Evolutionary conservation across 2,797 vertebrate genomes (phyloP).

Genomic region (Leptodactylus fallax): DNA sequence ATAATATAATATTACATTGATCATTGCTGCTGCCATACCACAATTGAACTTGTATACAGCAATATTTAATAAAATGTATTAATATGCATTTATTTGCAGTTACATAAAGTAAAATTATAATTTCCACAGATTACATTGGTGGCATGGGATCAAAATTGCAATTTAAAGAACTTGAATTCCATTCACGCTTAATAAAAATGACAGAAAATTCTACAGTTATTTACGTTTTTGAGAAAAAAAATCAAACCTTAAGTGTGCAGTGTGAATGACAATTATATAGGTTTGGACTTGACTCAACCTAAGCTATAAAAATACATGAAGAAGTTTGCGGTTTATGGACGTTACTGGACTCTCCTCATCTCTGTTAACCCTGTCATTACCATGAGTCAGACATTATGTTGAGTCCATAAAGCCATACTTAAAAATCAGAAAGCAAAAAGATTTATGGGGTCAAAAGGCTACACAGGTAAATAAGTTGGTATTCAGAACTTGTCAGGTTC

Average conservation of each 20-base stretch:
- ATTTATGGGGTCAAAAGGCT: background rate
- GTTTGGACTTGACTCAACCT: background rate
- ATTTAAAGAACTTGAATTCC: no score
- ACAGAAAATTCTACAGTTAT: background rate
- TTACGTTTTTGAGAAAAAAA: background rate
- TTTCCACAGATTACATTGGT: no score
- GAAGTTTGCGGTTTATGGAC: background rate
- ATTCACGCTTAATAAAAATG: background rate
- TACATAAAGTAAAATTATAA: background rate
- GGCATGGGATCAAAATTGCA: no score
- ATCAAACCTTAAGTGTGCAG: background rate
- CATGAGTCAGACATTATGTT: background rate
- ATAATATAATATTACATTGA: no score
- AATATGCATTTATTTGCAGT: no score
- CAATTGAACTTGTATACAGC: no score
- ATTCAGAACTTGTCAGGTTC: background rate
- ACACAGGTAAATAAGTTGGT: background rate
- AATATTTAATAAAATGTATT: no score
- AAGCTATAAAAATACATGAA: conserved; percentile 14
- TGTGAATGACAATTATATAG: no score
- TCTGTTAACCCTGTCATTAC: background rate
- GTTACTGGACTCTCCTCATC: background rate
- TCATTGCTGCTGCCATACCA: no score
- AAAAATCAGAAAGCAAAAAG: background rate
- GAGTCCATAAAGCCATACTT: background rate